Base-by-base conservation (phyloP, 1,140 invertebrate genomes). In the Lepidurus arcticus region DNA sequence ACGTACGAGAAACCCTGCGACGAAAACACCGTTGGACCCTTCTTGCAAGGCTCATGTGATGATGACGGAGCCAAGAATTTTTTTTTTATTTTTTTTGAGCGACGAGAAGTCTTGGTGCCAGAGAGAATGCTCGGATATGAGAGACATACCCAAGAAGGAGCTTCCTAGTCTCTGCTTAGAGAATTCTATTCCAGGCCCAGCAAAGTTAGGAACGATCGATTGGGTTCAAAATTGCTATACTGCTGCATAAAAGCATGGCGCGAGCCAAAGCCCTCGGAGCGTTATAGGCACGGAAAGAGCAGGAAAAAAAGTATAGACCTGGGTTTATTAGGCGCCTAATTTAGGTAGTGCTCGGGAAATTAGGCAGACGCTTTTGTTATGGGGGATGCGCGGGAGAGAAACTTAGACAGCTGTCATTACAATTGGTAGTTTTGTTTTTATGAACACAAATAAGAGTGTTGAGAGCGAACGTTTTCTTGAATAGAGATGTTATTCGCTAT, bases 341-440 rank as follows among this genome's bases (percentile, higher is more conserved):
- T 65, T 65, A 65, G 53, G 53, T 13, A 65, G 53, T 65, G 53
- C 53, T 65, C 53, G 53, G 53, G 53, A 65, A 65, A 65, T 65
- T 65, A 65, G 53, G 53, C 21, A 65, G 53, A 21, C 53, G 21
- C 53, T 65, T 65, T n/a, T 65, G 34, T 34, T 34, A 34, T 65
- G 13, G 53, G n/a, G 7, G 0, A 65, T 21, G 0, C 16, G 16
- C 21, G 8, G 16, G 7, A 65, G 53, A 16, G 16, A 16, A 10
- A 65, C 53, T 16, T 21, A 65, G 53, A 1, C 34, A 34, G 34
- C 21, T 16, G 6, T 65, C 53, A 7, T 65, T 65, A 11, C 45
- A 47, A 65, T 7, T 21, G 53, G 16, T 65, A 13, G 8, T 65
- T 65, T 65, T 9, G 24, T 47, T 16, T 47, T 13, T 7, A 16